phyloP scores from a whole-genome alignment of 2,797 vertebrate genomes.

The Hippoglossus hippoglossus region DNA sequence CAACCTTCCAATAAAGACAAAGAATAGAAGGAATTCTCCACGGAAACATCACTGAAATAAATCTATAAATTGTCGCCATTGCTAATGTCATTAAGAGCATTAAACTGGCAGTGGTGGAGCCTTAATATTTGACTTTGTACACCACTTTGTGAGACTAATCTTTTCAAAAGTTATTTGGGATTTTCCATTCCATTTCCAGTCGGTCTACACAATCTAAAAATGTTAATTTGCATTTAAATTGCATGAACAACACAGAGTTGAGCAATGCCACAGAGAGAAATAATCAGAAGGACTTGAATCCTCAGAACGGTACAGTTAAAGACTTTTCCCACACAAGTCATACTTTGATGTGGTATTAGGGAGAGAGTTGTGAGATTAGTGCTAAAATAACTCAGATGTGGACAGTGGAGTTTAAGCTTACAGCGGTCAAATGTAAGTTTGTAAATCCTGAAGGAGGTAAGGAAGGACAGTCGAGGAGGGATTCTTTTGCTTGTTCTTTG shows the following conservation, averaged over 20 bases:
- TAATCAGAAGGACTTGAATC: background rate
- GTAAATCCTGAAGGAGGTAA: slow-evolving; percentile 26
- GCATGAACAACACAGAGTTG: background rate
- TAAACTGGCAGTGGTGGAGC: background rate
- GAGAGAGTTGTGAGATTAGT: slow-evolving; percentile 3
- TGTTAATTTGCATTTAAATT: slow-evolving; percentile 34
- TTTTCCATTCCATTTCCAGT: background rate
- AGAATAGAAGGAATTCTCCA: no score
- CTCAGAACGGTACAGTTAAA: background rate
- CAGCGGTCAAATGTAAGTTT: background rate
- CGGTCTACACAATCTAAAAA: background rate
- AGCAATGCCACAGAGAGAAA: slow-evolving; percentile 4
- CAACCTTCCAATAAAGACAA: no score
- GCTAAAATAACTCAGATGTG: slow-evolving; percentile 16
- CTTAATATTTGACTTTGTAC: background rate
- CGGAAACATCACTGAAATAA: no score
- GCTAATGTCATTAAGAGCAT: background rate
- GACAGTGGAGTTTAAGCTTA: slow-evolving; percentile 4
- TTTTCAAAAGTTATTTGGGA: background rate
- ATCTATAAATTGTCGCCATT: no score
- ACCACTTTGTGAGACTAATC: background rate
- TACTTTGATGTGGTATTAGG: slow-evolving; percentile 18
- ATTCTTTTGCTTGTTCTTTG: slow-evolving; percentile 4
- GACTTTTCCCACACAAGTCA: slow-evolving; percentile 2
- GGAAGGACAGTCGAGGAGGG: slow-evolving; percentile 12